Conservation (phyloP, 2,113 vertebrate species). For the Ammodytes dubius region DNA sequence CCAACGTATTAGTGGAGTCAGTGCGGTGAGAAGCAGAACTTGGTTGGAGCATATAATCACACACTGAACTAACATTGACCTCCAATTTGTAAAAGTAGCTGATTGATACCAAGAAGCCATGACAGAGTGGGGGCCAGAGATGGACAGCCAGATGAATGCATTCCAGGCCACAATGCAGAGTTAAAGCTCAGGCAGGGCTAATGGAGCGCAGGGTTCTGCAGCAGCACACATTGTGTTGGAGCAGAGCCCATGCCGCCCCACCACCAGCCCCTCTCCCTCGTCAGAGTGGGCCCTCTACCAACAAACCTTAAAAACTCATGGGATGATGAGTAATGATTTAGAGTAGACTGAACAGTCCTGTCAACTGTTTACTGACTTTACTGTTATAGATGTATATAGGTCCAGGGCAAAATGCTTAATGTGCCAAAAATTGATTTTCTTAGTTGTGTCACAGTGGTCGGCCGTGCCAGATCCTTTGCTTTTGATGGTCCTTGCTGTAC, state of each 20-base stretch:
- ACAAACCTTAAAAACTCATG: neutral
- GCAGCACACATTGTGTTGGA: conserved; percentile 60
- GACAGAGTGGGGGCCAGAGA: conserved; percentile 40
- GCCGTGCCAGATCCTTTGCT: too few species aligned
- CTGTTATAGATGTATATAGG: neutral
- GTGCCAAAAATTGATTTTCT: too few species aligned
- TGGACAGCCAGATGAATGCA: conserved; percentile 62
- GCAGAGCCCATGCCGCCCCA: conserved; percentile 18
- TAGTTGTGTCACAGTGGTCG: too few species aligned
- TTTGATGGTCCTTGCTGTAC: neutral
- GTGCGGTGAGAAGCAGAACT: conserved; percentile 13
- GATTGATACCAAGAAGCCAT: conserved; percentile 56
- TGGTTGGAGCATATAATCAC: conserved; percentile 42
- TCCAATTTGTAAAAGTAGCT: conserved; percentile 58
- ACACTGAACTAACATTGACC: conserved; percentile 63
- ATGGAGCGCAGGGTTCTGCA: conserved; percentile 65
- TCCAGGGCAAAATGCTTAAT: too few species aligned
- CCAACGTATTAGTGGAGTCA: conserved; percentile 31
- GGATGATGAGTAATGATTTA: neutral
- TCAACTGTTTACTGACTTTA: too few species aligned
- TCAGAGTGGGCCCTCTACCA: neutral
- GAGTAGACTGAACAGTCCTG: neutral
- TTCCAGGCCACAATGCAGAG: conserved; percentile 65
- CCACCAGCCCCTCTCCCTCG: conserved; percentile 1
- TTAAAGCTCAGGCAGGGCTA: conserved; percentile 42